Evolutionary conservation across 2,888 invertebrate species (phyloP), one percentile per base, ranked within the genome.

Genomic region (Chaetogeoica ovagalla): DNA sequence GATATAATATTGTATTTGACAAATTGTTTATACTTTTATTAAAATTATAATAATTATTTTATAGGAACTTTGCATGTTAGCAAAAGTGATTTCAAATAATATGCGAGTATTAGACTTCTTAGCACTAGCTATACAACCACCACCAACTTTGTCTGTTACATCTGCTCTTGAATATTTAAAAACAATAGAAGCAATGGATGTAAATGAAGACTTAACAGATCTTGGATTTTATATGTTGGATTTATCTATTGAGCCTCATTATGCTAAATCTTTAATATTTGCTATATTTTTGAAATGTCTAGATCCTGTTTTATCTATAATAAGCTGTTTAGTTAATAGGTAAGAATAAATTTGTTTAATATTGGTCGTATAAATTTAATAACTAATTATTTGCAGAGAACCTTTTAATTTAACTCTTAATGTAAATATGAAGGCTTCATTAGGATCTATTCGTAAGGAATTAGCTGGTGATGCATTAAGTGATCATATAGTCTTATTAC

Each of bases 241-340:
- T 85, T 87, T 98, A 69, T 95, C 97, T 0, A 89, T 98, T 1
- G 96, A 97, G 84, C 97, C 98, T 0, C 92, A 94, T 84, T 87
- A 96, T 68, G 97, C 95, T 7, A 97, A 98, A 87, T 94, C 96
- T 91, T 87, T 99, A 82, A 87, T 99, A 0, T 96, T 95, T 86
- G 92, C 95, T 1, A 91, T 96, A 62, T 92, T 96, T 5, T 90
- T 97, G 83, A 94, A 95, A 86, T 99, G 98, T 86, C 88, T 97
- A 57, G 96, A 97, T 86, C 97, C 98, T 1, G 89, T 98, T 52
- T 87, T 96, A 79, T 97, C 97, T 2, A 93, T 99, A 62, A 95
- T 95, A 0, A 94, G 96, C 85, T 91, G 92, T 83, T 89, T 97
- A 83, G 92, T 96, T 0, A 90, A 92, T 85, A 83, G 83, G 84